A percentile compares a stretch with the other conserved stretches of the same genome.
phyloP scores from a whole-genome alignment of 2,888 invertebrate genomes.

The Nyleta sp. region DNA sequence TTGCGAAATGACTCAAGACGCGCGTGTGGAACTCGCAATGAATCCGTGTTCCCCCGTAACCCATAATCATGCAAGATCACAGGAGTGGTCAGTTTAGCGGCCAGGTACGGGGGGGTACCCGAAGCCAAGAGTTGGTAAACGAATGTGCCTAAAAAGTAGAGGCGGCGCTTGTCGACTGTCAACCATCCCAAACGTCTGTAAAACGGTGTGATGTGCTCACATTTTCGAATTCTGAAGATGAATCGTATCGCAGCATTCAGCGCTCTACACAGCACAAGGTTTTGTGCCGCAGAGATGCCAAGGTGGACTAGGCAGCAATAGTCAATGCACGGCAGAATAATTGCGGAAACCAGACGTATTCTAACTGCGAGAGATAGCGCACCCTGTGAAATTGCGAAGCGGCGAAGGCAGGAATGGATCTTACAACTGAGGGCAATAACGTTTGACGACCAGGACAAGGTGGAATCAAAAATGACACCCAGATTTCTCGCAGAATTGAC shows the following conservation, averaged over 20 bases:
- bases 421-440: too few species aligned
- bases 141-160: neutral
- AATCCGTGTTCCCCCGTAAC: too few species aligned
- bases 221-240: neutral
- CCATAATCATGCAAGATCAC: too few species aligned
- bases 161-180: neutral
- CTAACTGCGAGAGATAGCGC: neutral
- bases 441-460: neutral
- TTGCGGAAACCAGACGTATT: neutral
- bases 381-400: too few species aligned
- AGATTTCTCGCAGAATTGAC: neutral
- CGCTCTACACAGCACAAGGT: neutral
- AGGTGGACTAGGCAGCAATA: neutral
- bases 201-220: neutral
- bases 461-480: neutral
- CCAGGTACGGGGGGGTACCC: neutral
- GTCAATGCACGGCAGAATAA: neutral
- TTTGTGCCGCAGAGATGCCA: neutral
- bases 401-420: too few species aligned
- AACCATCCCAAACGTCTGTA: neutral
- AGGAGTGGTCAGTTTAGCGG: neutral
- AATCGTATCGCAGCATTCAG: neutral
- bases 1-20: too few species aligned
- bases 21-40: too few species aligned
- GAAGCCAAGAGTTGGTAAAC: neutral